A percentile compares a stretch with the other conserved stretches of the same genome.
These are phyloP conservation scores for Anomalospiza imberbis DNA, from an alignment of 2,797 vertebrate species.

Conservation along the genomic window DNA sequence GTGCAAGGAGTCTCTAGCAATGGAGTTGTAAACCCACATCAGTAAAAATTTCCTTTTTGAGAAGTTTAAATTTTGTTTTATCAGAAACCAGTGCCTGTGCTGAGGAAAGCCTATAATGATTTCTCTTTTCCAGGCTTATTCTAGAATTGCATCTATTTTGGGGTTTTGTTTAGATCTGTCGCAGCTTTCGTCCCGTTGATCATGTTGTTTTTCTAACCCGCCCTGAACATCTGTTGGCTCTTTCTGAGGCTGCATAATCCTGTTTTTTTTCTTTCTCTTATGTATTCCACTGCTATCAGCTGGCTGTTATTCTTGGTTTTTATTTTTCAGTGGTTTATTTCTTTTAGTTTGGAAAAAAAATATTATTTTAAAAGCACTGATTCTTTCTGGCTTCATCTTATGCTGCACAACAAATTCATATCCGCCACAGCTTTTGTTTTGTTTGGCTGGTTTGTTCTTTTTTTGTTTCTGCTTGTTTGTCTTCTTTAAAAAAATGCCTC, in stretches of 20 bases:
- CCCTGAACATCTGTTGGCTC: constrained; percentile 68
- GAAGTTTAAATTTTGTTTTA: constrained; percentile 51
- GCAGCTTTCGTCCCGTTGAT: constrained; percentile 61
- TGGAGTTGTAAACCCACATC: not conserved
- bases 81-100: not conserved
- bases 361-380: not conserved
- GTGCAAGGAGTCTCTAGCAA: not conserved
- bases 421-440: not conserved
- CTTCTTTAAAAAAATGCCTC: not conserved
- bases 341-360: constrained; percentile 32
- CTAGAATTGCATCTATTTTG: constrained; percentile 64
- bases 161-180: constrained; percentile 65
- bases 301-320: constrained; percentile 12
- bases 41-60: constrained; percentile 26
- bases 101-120: constrained; percentile 57
- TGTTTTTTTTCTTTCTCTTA: not conserved
- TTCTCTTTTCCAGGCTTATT: constrained; percentile 57
- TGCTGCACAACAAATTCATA: not conserved
- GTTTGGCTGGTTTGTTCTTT: not conserved
- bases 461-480: not conserved
- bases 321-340: not conserved
- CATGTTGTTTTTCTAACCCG: constrained; percentile 68
- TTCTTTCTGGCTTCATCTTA: constrained; percentile 16
- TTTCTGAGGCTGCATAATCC: constrained; percentile 63
- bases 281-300: constrained; percentile 49